Evolutionary conservation across 2,888 invertebrate genomes (phyloP).

Genomic region (Taenaris catops): DNA sequence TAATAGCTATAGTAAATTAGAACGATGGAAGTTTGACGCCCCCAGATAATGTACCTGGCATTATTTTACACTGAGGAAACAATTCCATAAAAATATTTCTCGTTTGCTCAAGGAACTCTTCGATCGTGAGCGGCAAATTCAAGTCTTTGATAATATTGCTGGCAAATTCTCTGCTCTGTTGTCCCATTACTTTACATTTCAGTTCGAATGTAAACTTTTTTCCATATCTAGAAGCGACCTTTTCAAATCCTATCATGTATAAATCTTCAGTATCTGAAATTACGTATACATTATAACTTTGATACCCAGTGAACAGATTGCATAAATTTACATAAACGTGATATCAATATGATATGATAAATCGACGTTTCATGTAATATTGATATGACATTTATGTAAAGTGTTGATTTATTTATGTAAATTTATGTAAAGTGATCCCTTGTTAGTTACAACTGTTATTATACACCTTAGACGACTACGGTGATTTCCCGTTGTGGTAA

Average conservation of each 20-base stretch:
- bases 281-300: no score
- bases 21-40: neutral
- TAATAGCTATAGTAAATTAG: no score
- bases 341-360: no score
- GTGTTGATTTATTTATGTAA: no score
- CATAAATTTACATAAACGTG: no score
- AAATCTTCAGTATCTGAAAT: slow-evolving; percentile 89
- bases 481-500: no score
- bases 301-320: no score
- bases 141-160: slow-evolving; percentile 79
- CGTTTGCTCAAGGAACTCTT: slow-evolving; percentile 82
- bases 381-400: no score
- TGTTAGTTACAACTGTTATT: no score
- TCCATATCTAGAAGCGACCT: slow-evolving; percentile 83
- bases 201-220: slow-evolving; percentile 89
- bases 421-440: no score
- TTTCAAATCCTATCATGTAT: slow-evolving; percentile 86
- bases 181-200: slow-evolving; percentile 87
- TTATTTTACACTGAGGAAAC: slow-evolving; percentile 81
- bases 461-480: no score
- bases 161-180: slow-evolving; percentile 82
- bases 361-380: no score
- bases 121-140: slow-evolving; percentile 82
- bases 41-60: slow-evolving; percentile 81
- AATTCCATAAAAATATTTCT: slow-evolving; percentile 73